A percentile compares a stretch with the other conserved stretches of the same genome.
Evolutionary conservation across 2,113 vertebrate species (phyloP).

Genomic region (Centropristis striata): DNA sequence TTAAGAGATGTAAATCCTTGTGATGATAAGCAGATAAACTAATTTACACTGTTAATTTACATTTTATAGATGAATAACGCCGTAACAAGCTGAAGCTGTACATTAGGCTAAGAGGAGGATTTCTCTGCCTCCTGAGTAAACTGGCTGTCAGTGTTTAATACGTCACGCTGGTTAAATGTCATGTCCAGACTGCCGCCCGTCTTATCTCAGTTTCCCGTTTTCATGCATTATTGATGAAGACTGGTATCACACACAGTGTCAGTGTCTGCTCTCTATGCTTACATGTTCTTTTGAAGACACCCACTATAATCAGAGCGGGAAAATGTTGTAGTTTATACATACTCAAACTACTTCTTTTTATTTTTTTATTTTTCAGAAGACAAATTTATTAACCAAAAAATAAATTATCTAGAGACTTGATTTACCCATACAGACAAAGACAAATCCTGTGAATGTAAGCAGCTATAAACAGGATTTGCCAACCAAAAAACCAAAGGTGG

Average conservation of each 20-base stretch:
- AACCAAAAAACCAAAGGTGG: too few species aligned
- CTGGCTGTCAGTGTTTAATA: slow-evolving; percentile 60
- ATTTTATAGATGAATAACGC: slow-evolving; percentile 7
- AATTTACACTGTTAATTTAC: neutral
- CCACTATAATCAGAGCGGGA: neutral
- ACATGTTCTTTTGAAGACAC: slow-evolving; percentile 53
- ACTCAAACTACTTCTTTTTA: neutral
- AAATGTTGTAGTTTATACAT: neutral
- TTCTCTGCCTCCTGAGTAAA: slow-evolving; percentile 36
- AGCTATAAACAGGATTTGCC: slow-evolving; percentile 17
- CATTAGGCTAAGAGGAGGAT: slow-evolving; percentile 27
- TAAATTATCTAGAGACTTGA: neutral
- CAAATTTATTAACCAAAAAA: neutral
- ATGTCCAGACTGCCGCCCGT: slow-evolving; percentile 72
- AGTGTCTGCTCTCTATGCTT: slow-evolving; percentile 42
- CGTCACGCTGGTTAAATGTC: slow-evolving; percentile 76
- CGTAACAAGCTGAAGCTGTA: slow-evolving; percentile 7
- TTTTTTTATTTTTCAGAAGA: neutral
- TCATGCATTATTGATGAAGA: slow-evolving; percentile 83
- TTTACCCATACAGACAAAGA: slow-evolving; percentile 9
- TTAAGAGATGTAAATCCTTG: neutral
- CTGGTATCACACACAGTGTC: slow-evolving; percentile 65
- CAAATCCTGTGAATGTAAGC: slow-evolving; percentile 20
- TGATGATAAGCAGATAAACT: neutral
- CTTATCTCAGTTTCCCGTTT: slow-evolving; percentile 82